phyloP scores from a whole-genome alignment of 2,888 invertebrate species.

The Drosophila ustulata region DNA sequence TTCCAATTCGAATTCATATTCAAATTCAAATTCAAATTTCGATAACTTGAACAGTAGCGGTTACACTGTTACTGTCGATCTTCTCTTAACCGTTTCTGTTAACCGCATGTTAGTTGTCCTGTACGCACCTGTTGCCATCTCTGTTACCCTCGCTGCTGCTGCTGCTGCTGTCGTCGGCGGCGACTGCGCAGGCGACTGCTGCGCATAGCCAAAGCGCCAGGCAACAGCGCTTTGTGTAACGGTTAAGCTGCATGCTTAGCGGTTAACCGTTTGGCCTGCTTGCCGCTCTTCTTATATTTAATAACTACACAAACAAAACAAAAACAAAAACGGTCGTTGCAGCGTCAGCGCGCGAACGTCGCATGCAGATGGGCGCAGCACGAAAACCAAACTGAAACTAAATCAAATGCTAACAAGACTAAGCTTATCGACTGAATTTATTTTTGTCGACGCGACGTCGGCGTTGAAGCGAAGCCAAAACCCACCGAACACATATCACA shows the following conservation, averaged over 20 bases:
- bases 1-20: background rate
- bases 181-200: conserved; percentile 25
- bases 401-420: conserved; percentile 60
- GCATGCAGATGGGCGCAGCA: conserved; percentile 71
- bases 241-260: conserved; percentile 32
- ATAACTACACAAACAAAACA: background rate
- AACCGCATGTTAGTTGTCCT: background rate
- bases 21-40: conserved; percentile 3
- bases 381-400: conserved; percentile 72
- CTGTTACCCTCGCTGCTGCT: conserved; percentile 33
- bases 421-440: conserved; percentile 61
- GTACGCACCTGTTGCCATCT: conserved; percentile 34
- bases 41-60: background rate
- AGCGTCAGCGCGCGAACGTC: conserved; percentile 25
- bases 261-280: conserved; percentile 12
- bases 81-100: conserved; percentile 5
- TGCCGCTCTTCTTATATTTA: background rate
- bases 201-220: conserved; percentile 37
- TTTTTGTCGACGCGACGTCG: conserved; percentile 39
- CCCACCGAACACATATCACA: conserved; percentile 19
- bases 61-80: too few species aligned
- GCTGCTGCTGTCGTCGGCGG: conserved; percentile 34
- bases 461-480: conserved; percentile 55
- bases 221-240: conserved; percentile 22
- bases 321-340: background rate